Evolutionary conservation across 2,888 invertebrate genomes (phyloP).

Genomic region (Acanthococcus lagerstroemiae): DNA sequence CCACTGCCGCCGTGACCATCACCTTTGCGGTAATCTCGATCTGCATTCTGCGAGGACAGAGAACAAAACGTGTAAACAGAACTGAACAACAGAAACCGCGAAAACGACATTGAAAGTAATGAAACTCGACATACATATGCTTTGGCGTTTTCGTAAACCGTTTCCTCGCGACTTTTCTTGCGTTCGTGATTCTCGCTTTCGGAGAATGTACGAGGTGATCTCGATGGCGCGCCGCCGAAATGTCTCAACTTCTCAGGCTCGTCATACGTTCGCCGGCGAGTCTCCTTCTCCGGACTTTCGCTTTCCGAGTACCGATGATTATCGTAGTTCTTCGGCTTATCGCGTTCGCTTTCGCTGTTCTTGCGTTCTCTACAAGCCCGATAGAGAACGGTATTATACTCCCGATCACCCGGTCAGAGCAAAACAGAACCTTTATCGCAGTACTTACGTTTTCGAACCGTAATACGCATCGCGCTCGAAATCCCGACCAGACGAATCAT

Average conservation of each 20-base stretch:
- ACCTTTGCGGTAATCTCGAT: constrained; percentile 8
- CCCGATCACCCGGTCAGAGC: too few relatives aligned
- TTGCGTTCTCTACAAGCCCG: constrained; percentile 10
- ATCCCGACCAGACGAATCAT: background rate
- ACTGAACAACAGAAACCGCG: background rate
- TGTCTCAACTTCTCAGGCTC: constrained; percentile 9
- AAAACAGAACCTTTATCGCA: background rate
- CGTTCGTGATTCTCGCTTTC: constrained; percentile 15
- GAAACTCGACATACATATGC: too few relatives aligned
- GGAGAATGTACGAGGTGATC: background rate
- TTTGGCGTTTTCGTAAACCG: background rate
- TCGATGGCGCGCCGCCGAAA: background rate
- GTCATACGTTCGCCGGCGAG: background rate
- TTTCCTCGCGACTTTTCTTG: constrained; percentile 12
- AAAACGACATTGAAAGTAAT: background rate
- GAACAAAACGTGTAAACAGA: background rate
- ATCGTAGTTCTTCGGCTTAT: constrained; percentile 5
- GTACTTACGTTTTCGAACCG: constrained; percentile 1
- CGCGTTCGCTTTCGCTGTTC: constrained; percentile 21
- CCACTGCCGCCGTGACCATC: too few relatives aligned
- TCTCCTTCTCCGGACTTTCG: constrained; percentile 3
- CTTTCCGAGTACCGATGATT: constrained; percentile 11
- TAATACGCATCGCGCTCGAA: constrained; percentile 10
- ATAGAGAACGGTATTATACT: too few relatives aligned
- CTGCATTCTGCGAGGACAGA: background rate